Evolutionary conservation across 2,888 invertebrate species (phyloP).

Genomic region (Cyclophora albipunctata): DNA sequence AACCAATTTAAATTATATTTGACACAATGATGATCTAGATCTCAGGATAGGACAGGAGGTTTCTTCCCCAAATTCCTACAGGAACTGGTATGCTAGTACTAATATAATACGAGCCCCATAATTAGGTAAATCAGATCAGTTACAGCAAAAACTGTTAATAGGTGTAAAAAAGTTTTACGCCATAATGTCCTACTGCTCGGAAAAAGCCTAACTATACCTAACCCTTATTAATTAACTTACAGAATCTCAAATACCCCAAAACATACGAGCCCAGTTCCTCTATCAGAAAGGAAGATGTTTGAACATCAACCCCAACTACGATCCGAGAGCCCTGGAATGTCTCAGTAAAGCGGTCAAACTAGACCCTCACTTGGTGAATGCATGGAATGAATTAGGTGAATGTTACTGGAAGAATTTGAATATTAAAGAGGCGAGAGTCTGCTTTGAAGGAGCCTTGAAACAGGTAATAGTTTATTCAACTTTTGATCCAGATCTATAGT

Average conservation of each 20-base stretch:
- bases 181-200: too few species aligned
- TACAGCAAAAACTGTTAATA: too few species aligned
- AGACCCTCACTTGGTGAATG: slow-evolving; percentile 85
- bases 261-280: slow-evolving; percentile 74
- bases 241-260: slow-evolving; percentile 48
- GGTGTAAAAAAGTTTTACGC: too few species aligned
- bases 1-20: too few species aligned
- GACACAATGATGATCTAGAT: too few species aligned
- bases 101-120: too few species aligned
- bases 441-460: slow-evolving; percentile 85
- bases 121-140: too few species aligned
- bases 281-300: slow-evolving; percentile 84
- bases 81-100: too few species aligned
- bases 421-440: slow-evolving; percentile 85
- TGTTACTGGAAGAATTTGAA: slow-evolving; percentile 92
- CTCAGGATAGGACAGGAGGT: too few species aligned
- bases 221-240: slow-evolving; percentile 11
- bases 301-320: slow-evolving; percentile 81
- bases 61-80: too few species aligned
- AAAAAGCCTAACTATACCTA: too few species aligned
- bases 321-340: slow-evolving; percentile 81
- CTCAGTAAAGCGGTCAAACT: slow-evolving; percentile 90
- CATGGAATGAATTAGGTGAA: slow-evolving; percentile 93
- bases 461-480: slow-evolving; percentile 64
- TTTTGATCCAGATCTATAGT: too few species aligned